Evolutionary conservation across 2,797 vertebrate genomes (phyloP).

Genomic region (Babyrousa celebensis): DNA sequence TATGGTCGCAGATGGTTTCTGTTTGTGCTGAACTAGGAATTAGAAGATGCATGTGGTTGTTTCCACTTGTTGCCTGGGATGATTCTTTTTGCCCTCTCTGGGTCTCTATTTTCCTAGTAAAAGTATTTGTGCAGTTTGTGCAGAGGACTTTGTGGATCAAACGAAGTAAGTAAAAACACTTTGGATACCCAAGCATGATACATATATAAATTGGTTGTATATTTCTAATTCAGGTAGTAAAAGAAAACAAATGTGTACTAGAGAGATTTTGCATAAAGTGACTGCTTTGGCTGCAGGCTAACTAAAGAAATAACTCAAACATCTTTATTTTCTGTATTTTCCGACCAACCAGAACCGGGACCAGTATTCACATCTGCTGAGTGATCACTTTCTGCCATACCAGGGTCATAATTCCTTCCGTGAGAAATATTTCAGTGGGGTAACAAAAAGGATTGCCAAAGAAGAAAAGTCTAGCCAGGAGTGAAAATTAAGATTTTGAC

Average conservation of each 20-base stretch:
- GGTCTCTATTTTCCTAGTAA: background rate
- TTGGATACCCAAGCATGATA: background rate
- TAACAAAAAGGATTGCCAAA: constrained; percentile 95
- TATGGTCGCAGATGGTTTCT: background rate
- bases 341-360: constrained; percentile 93
- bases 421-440: constrained; percentile 98
- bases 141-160: background rate
- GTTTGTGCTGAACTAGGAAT: background rate
- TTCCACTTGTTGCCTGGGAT: background rate
- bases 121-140: background rate
- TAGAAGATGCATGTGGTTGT: background rate
- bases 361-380: constrained; percentile 90
- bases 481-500: constrained; percentile 84
- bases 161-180: constrained; percentile 10
- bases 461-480: constrained; percentile 92
- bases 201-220: background rate
- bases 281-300: constrained; percentile 6
- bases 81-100: background rate
- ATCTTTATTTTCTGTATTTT: constrained; percentile 85
- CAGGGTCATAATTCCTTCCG: constrained; percentile 98
- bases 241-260: background rate
- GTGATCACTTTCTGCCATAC: constrained; percentile 93
- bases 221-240: constrained; percentile 40
- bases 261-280: constrained; percentile 22
- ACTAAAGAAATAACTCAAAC: constrained; percentile 54